Conservation (phyloP, 1,140 invertebrate species). For the Platorchestia sp. region DNA sequence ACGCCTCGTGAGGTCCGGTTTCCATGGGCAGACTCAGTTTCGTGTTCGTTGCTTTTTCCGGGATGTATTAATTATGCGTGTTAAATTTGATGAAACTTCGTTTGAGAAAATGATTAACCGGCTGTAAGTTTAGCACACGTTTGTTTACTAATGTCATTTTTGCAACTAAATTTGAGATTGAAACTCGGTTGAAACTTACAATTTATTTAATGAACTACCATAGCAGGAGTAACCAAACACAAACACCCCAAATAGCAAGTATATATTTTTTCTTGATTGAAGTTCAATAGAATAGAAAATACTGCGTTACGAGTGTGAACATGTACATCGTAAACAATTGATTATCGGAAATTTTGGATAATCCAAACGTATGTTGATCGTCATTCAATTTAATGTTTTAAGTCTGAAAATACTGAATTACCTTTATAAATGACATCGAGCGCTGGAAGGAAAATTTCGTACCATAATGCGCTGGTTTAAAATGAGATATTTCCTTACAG, state of each 20-base stretch:
- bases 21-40: not conserved
- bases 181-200: not conserved
- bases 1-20: no score
- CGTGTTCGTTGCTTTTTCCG: not conserved
- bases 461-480: no score
- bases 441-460: no score
- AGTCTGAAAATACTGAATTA: no score
- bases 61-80: not conserved
- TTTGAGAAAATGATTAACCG: not conserved
- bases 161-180: not conserved
- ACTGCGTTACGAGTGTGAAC: not conserved
- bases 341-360: not conserved
- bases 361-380: not conserved
- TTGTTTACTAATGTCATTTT: not conserved
- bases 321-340: not conserved
- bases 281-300: not conserved
- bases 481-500: no score
- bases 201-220: not conserved
- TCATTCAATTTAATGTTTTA: no score
- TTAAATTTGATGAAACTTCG: not conserved
- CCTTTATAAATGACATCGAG: no score
- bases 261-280: not conserved
- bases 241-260: not conserved
- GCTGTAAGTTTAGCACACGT: not conserved
- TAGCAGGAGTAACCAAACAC: not conserved